A percentile compares a stretch with the other conserved stretches of the same genome.
Evolutionary conservation across 2,888 invertebrate species (phyloP).

Genomic region (Corythucha ciliata): DNA sequence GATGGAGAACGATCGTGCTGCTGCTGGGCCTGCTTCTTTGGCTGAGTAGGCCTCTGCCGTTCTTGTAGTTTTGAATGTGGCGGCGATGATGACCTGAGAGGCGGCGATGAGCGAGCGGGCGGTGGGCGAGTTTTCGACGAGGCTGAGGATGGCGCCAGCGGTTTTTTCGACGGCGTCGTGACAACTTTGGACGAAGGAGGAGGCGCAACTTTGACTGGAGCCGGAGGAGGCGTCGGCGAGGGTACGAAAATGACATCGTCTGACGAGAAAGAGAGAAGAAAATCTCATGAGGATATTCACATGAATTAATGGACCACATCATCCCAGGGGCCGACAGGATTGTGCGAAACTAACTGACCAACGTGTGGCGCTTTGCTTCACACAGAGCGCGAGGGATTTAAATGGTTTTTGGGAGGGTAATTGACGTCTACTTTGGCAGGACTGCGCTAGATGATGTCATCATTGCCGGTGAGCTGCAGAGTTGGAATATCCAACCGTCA

Average conservation of each 20-base stretch:
- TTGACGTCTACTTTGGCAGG: too few relatives aligned
- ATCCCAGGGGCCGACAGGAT: too few relatives aligned
- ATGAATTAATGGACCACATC: too few relatives aligned
- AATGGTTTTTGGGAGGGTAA: too few relatives aligned
- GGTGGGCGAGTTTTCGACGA: slow-evolving; percentile 20
- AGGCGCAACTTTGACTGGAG: slow-evolving; percentile 16
- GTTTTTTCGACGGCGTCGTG: not conserved
- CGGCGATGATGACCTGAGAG: slow-evolving; percentile 34
- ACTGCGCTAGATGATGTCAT: too few relatives aligned
- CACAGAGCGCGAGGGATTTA: too few relatives aligned
- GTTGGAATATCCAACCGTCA: too few relatives aligned
- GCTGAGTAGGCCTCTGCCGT: slow-evolving; percentile 41
- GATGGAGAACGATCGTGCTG: slow-evolving; percentile 39
- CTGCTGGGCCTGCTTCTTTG: slow-evolving; percentile 31
- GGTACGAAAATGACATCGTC: slow-evolving; percentile 33
- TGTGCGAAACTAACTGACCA: too few relatives aligned
- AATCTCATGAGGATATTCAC: too few relatives aligned
- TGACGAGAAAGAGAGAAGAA: too few relatives aligned
- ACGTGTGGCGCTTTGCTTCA: too few relatives aligned
- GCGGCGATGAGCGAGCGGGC: slow-evolving; percentile 24
- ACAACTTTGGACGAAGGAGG: slow-evolving; percentile 15
- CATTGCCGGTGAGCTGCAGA: too few relatives aligned
- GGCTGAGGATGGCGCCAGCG: not conserved
- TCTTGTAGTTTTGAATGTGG: slow-evolving; percentile 36
- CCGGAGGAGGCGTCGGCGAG: slow-evolving; percentile 27